A percentile compares a stretch with the other conserved stretches of the same genome.
Conservation (phyloP, 92 coral and sea anemone species). For the Paramuricea clavata region DNA sequence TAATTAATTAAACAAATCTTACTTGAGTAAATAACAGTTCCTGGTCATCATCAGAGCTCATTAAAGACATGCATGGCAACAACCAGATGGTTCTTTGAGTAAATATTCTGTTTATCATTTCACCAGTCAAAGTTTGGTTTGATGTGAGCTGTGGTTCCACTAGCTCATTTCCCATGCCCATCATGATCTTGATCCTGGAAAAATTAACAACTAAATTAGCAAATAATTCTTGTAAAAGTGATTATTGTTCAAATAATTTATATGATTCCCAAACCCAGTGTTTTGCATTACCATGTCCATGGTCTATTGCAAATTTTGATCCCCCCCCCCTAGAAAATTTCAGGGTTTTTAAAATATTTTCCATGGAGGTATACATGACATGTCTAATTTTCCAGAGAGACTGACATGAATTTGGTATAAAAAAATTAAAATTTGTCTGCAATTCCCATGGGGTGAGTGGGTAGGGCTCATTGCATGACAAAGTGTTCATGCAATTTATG, state of each 20-base stretch:
- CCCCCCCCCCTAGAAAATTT: too few species aligned
- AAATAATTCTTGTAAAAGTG: neutral
- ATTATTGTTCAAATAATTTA: neutral
- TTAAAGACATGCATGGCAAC: slow-evolving; percentile 32
- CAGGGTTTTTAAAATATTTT: too few species aligned
- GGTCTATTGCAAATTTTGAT: too few species aligned
- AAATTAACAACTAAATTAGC: neutral
- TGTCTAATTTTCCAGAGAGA: too few species aligned
- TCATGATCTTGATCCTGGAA: slow-evolving; percentile 49
- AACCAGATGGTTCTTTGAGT: slow-evolving; percentile 56
- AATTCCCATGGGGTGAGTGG: too few species aligned
- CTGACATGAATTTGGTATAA: too few species aligned
- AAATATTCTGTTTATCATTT: slow-evolving; percentile 49
- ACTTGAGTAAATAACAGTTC: neutral
- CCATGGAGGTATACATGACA: too few species aligned
- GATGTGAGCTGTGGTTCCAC: slow-evolving; percentile 49
- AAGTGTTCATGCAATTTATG: too few species aligned
- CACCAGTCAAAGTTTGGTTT: slow-evolving; percentile 62
- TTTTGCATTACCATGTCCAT: too few species aligned
- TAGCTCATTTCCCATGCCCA: slow-evolving; percentile 61
- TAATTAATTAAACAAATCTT: too few species aligned
- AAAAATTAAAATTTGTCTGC: too few species aligned
- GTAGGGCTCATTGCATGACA: too few species aligned
- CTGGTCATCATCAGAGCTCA: neutral
- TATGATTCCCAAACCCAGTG: neutral